phyloP scores from a whole-genome alignment of 2,113 vertebrate genomes.

The Nanorana parkeri region DNA sequence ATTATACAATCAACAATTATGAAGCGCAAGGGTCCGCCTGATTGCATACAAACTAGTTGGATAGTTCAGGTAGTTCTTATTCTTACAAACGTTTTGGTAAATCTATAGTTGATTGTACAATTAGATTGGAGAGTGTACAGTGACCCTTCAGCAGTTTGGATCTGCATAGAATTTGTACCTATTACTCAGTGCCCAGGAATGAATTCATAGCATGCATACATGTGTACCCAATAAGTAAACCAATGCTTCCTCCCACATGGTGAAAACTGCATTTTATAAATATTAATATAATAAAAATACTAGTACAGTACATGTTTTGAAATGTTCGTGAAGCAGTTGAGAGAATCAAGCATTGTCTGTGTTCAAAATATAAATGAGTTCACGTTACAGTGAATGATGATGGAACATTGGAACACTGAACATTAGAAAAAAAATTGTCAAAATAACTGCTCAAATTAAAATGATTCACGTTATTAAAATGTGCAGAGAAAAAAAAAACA shows the following conservation, averaged over 20 bases:
- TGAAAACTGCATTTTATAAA: background rate
- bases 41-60: too few species aligned
- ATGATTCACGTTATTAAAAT: background rate
- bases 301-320: background rate
- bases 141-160: background rate
- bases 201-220: background rate
- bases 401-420: too few species aligned
- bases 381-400: too few species aligned
- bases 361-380: too few species aligned
- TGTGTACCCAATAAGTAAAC: slow-evolving; percentile 28
- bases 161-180: background rate
- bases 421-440: too few species aligned
- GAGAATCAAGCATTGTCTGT: background rate
- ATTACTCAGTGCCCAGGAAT: background rate
- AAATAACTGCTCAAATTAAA: background rate
- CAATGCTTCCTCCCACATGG: background rate
- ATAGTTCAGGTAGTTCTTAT: too few species aligned
- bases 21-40: too few species aligned
- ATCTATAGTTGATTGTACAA: too few species aligned
- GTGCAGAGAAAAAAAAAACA: background rate
- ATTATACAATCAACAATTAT: too few species aligned
- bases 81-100: too few species aligned
- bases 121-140: too few species aligned
- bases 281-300: slow-evolving; percentile 2
- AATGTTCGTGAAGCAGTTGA: background rate